Evolutionary conservation across 2,797 vertebrate species (phyloP), one percentile per base, ranked within the genome.

Genomic region (Silurus lanzhouensis): DNA sequence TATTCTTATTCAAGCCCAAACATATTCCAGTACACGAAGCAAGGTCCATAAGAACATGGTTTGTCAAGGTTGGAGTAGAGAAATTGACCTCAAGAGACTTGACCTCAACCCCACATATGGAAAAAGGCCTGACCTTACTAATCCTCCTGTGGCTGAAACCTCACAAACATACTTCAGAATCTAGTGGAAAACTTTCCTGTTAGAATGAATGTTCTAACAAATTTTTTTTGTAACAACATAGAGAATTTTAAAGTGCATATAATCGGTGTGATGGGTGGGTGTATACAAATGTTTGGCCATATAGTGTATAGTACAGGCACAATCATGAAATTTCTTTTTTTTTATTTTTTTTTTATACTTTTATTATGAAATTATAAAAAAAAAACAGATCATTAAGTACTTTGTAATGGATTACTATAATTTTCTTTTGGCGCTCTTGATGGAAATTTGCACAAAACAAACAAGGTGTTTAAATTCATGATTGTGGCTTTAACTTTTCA

Each of bases 401-500:
- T 76, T 31, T 76, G 25, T 3, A 57, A 58, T 58, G 15, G 15
- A 58, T 52, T 57, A 44, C 19, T 20, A 5, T 46, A 46, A 9
- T 48, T 57, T 17, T 27, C 14, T 3, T 57, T 57, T 4, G 15
- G 46, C 52, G 1, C 74, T 57, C 52, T 77, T 77, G 38, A 7
- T 55, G 20, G 17, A 57, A 6, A 20, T 55, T 31, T 17, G 20
- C 38, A 63, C 70, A 64, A 2, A 3, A 15, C 14, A 25, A 63
- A 5, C 12, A 19, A 13, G 2, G 14, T 70, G 22, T 79, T 79
- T 22, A 71, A 84, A 52, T 80, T 61, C 3, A 22, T 55, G 77
- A 74, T 85, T 85, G 77, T 74, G 77, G 7, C 76, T 80, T 79
- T 81, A 52, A 80, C 20, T 6, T 57, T 63, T 38, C 20, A 10